Percentiles rank a stretch among this genome's conserved stretches.
Evolutionary conservation across 2,113 vertebrate genomes (phyloP).

Genomic region (pig (Sus scrofa)): T2T-Sscrofa CM000815.6:101777501-101778000

Average conservation of each 20-base stretch:
- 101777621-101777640: not conserved
- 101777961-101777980: not conserved
- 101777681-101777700: not conserved
- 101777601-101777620: not conserved
- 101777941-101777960: slow-evolving; percentile 4
- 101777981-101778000: not conserved
- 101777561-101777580: not conserved
- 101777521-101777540: slow-evolving; percentile 89
- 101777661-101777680: slow-evolving; percentile 9
- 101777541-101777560: slow-evolving; percentile 78
- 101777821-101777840: not conserved
- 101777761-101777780: not conserved
- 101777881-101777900: not conserved
- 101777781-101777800: not conserved
- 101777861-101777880: not conserved
- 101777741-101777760: not conserved
- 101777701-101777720: not conserved
- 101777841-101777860: slow-evolving; percentile 12
- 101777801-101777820: not conserved
- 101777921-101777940: not conserved
- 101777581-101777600: not conserved
- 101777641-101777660: not conserved
- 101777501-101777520: slow-evolving; percentile 72
- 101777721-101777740: not conserved
- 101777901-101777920: not conserved